Evolutionary conservation across 2,888 invertebrate genomes (phyloP).

Genomic region (Caenorhabditis sp.): DNA sequence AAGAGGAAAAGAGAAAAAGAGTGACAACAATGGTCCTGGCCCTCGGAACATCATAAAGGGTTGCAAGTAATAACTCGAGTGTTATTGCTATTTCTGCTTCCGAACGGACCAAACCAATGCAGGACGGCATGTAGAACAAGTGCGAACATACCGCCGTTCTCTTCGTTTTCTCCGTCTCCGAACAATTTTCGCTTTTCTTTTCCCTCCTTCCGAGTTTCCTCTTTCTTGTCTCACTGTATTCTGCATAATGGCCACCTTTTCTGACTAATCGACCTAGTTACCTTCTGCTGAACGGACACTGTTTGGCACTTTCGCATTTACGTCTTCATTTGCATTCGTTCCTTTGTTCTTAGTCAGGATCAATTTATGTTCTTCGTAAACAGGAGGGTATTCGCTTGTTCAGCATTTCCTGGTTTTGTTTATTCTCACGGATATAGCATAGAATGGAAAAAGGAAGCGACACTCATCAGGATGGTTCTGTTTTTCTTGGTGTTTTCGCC

Average conservation of each 20-base stretch:
- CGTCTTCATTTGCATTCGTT: slow-evolving; percentile 13
- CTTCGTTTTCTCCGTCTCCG: slow-evolving; percentile 20
- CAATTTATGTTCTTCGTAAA: background rate
- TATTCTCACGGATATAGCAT: slow-evolving; percentile 51
- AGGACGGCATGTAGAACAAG: slow-evolving; percentile 46
- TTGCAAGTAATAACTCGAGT: slow-evolving; percentile 53
- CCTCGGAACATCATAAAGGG: slow-evolving; percentile 31
- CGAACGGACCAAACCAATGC: slow-evolving; percentile 28
- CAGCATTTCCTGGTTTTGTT: slow-evolving; percentile 15
- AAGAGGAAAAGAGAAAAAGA: too few species aligned
- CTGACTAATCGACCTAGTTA: slow-evolving; percentile 61
- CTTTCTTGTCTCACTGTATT: slow-evolving; percentile 20
- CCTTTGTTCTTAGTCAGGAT: slow-evolving; percentile 20
- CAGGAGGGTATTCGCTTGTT: background rate
- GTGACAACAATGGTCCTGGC: slow-evolving; percentile 47
- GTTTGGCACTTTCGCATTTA: background rate
- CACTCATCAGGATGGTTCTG: slow-evolving; percentile 1
- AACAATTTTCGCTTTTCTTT: slow-evolving; percentile 35
- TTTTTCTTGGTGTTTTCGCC: slow-evolving; percentile 3
- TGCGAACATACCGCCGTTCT: slow-evolving; percentile 41
- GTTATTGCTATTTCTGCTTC: slow-evolving; percentile 49
- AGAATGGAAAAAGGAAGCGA: slow-evolving; percentile 5
- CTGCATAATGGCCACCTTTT: slow-evolving; percentile 38
- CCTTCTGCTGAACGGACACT: slow-evolving; percentile 27
- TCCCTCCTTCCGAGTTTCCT: too few species aligned